Conservation (phyloP, 2,113 vertebrate species). For the Myiopsitta monachus region DNA sequence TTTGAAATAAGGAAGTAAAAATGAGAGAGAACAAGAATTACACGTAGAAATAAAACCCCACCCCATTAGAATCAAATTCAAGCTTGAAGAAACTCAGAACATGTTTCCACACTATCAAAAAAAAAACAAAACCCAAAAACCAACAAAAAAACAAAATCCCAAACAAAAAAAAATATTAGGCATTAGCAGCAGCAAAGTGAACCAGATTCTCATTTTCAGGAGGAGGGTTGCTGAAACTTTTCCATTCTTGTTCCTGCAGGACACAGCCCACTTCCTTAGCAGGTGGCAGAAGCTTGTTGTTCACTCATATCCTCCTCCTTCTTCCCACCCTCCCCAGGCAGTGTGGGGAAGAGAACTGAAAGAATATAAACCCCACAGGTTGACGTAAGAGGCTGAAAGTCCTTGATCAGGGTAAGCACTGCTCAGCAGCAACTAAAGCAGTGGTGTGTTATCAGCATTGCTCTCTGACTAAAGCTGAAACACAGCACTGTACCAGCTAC, state of each 20-base stretch:
- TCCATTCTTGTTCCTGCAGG: background rate
- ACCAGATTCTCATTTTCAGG: background rate
- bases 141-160: background rate
- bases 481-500: background rate
- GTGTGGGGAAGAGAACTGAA: background rate
- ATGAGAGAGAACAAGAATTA: background rate
- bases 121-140: background rate
- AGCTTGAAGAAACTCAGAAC: background rate
- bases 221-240: background rate
- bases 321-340: background rate
- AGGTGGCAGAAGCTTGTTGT: background rate
- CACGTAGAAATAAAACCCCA: background rate
- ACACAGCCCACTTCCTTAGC: background rate
- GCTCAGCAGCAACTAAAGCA: background rate
- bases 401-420: background rate
- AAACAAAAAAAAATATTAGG: background rate
- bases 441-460: background rate
- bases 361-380: background rate
- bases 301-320: background rate
- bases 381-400: background rate
- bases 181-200: background rate
- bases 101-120: background rate
- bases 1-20: conserved; percentile 34
- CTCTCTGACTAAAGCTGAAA: background rate
- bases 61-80: background rate